Evolutionary conservation across 2,888 invertebrate genomes (phyloP).

Genomic region (Scaptomyza parva): DNA sequence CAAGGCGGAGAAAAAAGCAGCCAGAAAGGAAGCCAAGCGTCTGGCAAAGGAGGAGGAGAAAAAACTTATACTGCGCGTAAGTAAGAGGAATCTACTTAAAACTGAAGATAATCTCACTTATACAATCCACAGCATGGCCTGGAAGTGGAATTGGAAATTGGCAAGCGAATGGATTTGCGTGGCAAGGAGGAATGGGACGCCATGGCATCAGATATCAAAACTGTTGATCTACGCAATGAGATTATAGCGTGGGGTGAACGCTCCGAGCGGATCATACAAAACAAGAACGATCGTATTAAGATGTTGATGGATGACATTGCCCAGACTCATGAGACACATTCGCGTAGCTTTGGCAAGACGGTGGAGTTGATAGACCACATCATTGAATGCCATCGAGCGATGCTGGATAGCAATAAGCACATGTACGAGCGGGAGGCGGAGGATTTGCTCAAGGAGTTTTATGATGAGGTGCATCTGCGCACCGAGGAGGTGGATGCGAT

Average conservation of each 20-base stretch:
- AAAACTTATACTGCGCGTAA: slow-evolving; percentile 69
- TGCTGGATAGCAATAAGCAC: slow-evolving; percentile 56
- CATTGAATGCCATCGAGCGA: slow-evolving; percentile 65
- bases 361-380: slow-evolving; percentile 79
- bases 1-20: slow-evolving; percentile 62
- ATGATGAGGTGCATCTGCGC: slow-evolving; percentile 59
- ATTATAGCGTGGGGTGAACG: slow-evolving; percentile 71
- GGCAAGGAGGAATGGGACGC: slow-evolving; percentile 76
- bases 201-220: slow-evolving; percentile 74
- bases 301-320: slow-evolving; percentile 70
- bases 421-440: slow-evolving; percentile 75
- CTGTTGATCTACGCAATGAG: slow-evolving; percentile 74
- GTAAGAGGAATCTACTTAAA: slow-evolving; percentile 13
- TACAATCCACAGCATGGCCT: slow-evolving; percentile 67
- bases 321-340: slow-evolving; percentile 75
- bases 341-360: slow-evolving; percentile 64
- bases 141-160: slow-evolving; percentile 74
- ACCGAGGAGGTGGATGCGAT: slow-evolving; percentile 56
- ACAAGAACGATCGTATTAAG: slow-evolving; percentile 77
- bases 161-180: slow-evolving; percentile 67
- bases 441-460: slow-evolving; percentile 73
- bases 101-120: neutral
- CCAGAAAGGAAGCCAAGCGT: slow-evolving; percentile 51
- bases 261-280: slow-evolving; percentile 53
- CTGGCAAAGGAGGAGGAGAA: slow-evolving; percentile 52